Evolutionary conservation across 2,888 invertebrate species (phyloP), one percentile per base, ranked within the genome.

Genomic region (Drosophila mimica): DNA sequence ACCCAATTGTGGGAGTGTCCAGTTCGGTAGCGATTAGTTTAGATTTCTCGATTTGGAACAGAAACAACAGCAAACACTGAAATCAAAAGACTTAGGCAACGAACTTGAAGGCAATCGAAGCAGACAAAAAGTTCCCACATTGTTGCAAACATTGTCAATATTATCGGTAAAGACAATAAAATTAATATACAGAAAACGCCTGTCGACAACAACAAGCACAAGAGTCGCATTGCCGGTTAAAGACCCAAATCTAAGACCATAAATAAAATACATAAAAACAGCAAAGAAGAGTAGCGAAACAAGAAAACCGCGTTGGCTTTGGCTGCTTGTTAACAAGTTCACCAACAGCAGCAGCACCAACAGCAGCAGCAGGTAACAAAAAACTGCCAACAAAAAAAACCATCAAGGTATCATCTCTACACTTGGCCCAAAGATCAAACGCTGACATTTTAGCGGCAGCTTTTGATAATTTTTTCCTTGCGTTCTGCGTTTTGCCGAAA

Each of bases 401-500:
- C 61, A 66, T 49, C 67, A 64, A 61, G 58, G 71, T 76, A 78
- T 81, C 72, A 77, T 67, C 72, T 67, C 82, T 76, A 77, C 82
- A 82, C 81, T 82, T 81, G 76, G 79, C 77, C 68, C 61, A 74
- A 82, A 89, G 90, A 90, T 88, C 90, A 90, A 88, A 90, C 88
- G 90, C 88, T 87, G 81, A 80, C 89, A 85, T 87, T 84, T 89
- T 69, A 81, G 88, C 88, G 88, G 88, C 89, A 75, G 82, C 89
- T 90, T 88, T 89, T 88, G 88, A 88, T 88, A 89, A 81, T 84
- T 87, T 90, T 83, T 74, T 69, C 20, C 46, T 28, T 60, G 54
- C 56, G 11, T 56, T 66, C 64, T 72, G 63, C 53, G 53, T 71
- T 73, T 69, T 79, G 70, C 46, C 49, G 79, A 78, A 81, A 81